A percentile compares a stretch with the other conserved stretches of the same genome.
These are phyloP conservation scores for Miniopterus natalensis DNA, from an alignment of 2,113 vertebrate species.

Conservation along the genomic window DNA sequence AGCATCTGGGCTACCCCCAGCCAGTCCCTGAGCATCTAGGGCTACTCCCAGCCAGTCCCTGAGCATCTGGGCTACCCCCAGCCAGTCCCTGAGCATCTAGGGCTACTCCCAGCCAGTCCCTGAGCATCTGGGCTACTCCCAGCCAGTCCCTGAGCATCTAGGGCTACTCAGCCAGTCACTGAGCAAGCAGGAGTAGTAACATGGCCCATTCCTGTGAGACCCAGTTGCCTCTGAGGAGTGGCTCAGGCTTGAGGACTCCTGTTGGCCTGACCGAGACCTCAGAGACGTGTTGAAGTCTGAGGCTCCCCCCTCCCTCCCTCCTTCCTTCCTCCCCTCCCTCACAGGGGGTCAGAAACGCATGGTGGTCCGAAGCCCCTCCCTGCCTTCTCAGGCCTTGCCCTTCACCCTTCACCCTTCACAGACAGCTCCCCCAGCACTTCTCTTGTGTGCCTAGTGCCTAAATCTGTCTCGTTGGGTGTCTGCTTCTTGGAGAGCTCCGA, in stretches of 20 bases:
- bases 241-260: background rate
- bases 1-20: background rate
- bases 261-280: background rate
- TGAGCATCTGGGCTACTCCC: background rate
- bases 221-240: background rate
- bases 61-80: background rate
- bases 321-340: background rate
- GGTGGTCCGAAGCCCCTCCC: background rate
- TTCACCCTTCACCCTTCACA: background rate
- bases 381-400: background rate
- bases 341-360: background rate
- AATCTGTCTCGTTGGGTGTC: background rate
- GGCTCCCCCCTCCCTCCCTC: background rate
- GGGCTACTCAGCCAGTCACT: background rate
- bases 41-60: background rate
- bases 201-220: background rate
- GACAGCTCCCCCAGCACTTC: background rate
- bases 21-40: background rate
- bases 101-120: background rate
- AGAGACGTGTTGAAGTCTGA: background rate
- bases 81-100: background rate
- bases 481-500: background rate
- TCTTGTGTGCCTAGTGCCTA: background rate
- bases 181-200: background rate
- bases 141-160: background rate